Evolutionary conservation across 2,888 invertebrate species (phyloP).

Genomic region (Salticus scenicus): DNA sequence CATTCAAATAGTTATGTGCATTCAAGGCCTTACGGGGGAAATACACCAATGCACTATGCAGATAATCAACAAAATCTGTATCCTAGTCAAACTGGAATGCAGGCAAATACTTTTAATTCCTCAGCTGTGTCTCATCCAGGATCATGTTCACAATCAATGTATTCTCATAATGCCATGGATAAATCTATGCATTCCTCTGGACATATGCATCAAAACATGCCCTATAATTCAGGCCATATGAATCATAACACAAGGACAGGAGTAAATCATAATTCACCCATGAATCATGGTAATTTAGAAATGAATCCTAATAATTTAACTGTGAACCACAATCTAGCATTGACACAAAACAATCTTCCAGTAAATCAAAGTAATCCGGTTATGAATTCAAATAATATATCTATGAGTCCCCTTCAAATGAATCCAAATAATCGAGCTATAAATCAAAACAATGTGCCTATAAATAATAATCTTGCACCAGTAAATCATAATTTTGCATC

Average conservation of each 20-base stretch:
- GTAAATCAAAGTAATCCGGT: neutral
- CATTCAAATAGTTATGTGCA: conserved; percentile 6
- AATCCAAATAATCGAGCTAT: neutral
- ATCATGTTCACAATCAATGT: conserved; percentile 21
- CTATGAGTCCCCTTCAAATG: neutral
- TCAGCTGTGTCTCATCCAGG: neutral
- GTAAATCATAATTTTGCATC: neutral
- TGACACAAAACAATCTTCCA: neutral
- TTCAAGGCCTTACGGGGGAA: conserved; percentile 15
- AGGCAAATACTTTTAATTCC: conserved; percentile 28
- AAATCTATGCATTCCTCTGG: conserved; percentile 14
- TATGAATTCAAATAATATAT: too few relatives aligned
- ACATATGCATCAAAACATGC: conserved; percentile 21
- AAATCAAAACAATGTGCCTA: neutral
- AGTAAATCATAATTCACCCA: neutral
- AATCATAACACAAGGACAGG: neutral
- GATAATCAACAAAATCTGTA: conserved; percentile 26
- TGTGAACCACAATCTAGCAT: neutral
- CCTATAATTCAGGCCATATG: conserved; percentile 1
- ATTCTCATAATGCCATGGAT: conserved; percentile 15
- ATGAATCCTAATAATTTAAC: too few relatives aligned
- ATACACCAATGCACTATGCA: conserved; percentile 19
- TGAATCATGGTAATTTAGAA: too few relatives aligned
- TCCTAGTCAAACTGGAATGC: conserved; percentile 52
- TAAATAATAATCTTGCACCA: neutral